Evolutionary conservation across 2,797 vertebrate genomes (phyloP), one percentile per base, ranked within the genome.

Genomic region (Buceros bicornis): DNA sequence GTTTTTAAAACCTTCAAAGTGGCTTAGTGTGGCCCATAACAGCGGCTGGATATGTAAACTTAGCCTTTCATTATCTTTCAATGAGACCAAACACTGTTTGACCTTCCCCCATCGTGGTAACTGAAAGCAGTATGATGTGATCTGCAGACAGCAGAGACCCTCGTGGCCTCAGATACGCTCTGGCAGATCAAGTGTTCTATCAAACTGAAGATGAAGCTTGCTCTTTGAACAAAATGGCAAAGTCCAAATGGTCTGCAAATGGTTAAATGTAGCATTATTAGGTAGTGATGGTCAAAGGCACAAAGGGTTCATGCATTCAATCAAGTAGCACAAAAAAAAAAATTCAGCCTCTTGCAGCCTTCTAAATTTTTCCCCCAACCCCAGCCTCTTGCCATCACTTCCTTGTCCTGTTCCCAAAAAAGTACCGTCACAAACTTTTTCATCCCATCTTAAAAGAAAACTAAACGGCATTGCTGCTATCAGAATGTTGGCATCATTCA

Each of bases 401-500:
- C 97, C 97, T 97, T 97, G 97, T 98, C 97, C 97, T 97, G 95
- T 98, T 98, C 95, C 97, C 97, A 98, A 98, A 97, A 97, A 97
- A 97, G 98, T 98, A 98, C 98, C 98, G 94, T 97, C 97, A 95
- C 97, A 98, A 98, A 98, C 97, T 97, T 98, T 98, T 98, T 97
- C 97, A 98, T 98, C 98, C 98, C 98, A 98, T 98, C 98, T 98
- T 97, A 97, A 98, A 98, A 95, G 94, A 98, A 98, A 97, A 98
- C 96, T 93, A 98, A 98, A 98, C 98, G 98, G 98, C 98, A 99
- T 99, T 98, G 98, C 98, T 99, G 99, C 98, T 98, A 98, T 99
- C 98, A 98, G 98, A 98, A 97, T 98, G 98, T 98, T 99, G 98
- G 99, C 99, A 98, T 99, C 98, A 98, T 98, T 99, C 98, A 82